These are phyloP conservation scores for Seriola aureovittata DNA, from an alignment of 2,113 vertebrate species.

Conservation along the genomic window DNA sequence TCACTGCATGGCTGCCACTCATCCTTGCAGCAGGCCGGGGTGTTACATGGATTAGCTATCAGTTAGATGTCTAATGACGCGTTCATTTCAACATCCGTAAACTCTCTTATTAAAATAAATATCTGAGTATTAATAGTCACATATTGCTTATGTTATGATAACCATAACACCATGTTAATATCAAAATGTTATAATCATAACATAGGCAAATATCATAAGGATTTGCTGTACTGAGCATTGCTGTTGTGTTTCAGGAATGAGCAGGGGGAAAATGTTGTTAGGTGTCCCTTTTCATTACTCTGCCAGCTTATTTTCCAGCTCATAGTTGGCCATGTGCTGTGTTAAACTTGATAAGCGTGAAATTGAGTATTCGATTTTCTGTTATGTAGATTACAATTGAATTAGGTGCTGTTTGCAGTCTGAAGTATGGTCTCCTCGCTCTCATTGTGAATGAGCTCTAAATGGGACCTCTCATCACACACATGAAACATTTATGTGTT, in stretches of 20 bases:
- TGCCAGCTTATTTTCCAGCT: not conserved
- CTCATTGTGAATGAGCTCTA: slow-evolving; percentile 18
- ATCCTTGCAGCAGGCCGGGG: not conserved
- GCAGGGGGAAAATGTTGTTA: not conserved
- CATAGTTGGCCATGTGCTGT: not conserved
- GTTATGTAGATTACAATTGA: slow-evolving; percentile 35
- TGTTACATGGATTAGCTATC: not conserved
- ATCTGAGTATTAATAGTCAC: not conserved
- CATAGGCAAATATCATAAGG: not conserved
- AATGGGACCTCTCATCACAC: not conserved
- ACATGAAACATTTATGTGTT: not conserved
- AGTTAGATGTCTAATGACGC: not conserved
- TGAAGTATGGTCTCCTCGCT: not conserved
- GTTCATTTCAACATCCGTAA: not conserved
- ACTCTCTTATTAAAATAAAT: not conserved
- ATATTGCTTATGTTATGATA: not conserved
- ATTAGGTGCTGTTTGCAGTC: slow-evolving; percentile 21
- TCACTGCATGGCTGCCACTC: slow-evolving; percentile 4
- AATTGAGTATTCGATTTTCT: slow-evolving; percentile 54
- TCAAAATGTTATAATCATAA: too few species aligned
- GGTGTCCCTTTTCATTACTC: slow-evolving; percentile 10
- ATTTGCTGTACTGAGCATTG: not conserved
- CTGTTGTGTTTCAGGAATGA: slow-evolving; percentile 12
- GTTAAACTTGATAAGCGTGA: slow-evolving; percentile 45
- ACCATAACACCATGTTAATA: not conserved